These are phyloP conservation scores for Drosophila oshimai DNA, from an alignment of 1,140 invertebrate genomes.

Conservation along the genomic window DNA sequence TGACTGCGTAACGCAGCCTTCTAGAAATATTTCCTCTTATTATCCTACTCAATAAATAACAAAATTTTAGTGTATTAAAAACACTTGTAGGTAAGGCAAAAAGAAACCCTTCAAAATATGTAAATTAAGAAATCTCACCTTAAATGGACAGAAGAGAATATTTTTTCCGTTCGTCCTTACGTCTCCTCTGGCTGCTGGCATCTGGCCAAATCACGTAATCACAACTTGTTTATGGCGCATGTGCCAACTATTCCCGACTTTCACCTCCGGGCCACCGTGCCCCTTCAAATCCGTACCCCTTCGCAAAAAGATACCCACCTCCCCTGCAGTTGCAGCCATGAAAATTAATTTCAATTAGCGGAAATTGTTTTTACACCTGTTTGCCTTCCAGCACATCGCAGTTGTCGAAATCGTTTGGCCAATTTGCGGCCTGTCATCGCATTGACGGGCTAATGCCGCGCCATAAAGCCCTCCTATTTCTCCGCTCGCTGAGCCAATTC, in stretches of 20 bases:
- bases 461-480: no score
- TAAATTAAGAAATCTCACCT: neutral
- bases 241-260: constrained; percentile 60
- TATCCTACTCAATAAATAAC: no score
- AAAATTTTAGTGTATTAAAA: no score
- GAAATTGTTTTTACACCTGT: constrained; percentile 65
- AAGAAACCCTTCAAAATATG: neutral
- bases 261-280: constrained; percentile 1
- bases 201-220: constrained; percentile 79
- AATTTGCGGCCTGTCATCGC: constrained; percentile 49
- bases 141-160: constrained; percentile 9
- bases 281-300: neutral
- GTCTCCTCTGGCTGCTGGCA: constrained; percentile 41
- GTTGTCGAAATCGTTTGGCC: constrained; percentile 36
- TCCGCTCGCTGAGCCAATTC: neutral
- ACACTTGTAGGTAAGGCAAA: no score
- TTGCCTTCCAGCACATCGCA: constrained; percentile 32
- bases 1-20: no score
- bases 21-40: no score
- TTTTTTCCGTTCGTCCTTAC: constrained; percentile 3
- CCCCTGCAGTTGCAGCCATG: constrained; percentile 31
- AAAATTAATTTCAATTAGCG: constrained; percentile 77
- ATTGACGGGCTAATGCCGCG: constrained; percentile 14
- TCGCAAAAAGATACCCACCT: constrained; percentile 3
- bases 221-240: constrained; percentile 76